Evolutionary conservation across 2,797 vertebrate species (phyloP), one percentile per base, ranked within the genome.

Genomic region (Rhinogobio ventralis): DNA sequence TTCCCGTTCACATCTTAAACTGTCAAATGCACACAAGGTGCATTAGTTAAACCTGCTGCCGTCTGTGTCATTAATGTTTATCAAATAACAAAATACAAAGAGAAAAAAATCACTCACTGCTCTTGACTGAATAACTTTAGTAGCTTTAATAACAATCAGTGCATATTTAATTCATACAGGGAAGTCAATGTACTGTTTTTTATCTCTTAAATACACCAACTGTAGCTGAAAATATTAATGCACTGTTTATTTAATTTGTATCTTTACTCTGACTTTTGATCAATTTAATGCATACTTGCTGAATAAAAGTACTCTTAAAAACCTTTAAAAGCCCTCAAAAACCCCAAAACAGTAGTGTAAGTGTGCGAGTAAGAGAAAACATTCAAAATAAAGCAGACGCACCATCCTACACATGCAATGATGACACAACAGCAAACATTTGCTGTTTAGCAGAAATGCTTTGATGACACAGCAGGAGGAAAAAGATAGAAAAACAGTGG

Each of bases 371-470:
- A 7, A 13, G 28, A 30, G 19, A n/a, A 14, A 23, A 25, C 11
- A 45, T 15, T 71, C 9, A 82, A 75, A 74, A 64, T 74, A 66
- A 66, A 55, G 19, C 51, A 69, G 33, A 60, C 10, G 20, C 1
- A 0, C 64, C 51, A 36, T 57, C 82, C 66, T 60, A 57, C 82
- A 79, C 82, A 84, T 77, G 51, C 51, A 13, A 69, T 30, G 19
- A 84, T 84, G 82, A 78, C 74, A 78, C 67, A 82, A 73, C 51
- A 72, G 33, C 68, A 72, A 78, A 71, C 60, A 68, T 71, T 69
- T 57, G 74, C 75, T 60, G 36, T 46, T 60, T 25, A 33, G 66
- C 82, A 84, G 25, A 84, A 78, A 84, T 49, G 11, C 17, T 84
- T 25, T 84, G 75, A 79, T 71, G 75, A 71, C 74, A 49, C 53